Evolutionary conservation across 2,113 vertebrate genomes (phyloP).

Genomic region (Dromas ardeola): DNA sequence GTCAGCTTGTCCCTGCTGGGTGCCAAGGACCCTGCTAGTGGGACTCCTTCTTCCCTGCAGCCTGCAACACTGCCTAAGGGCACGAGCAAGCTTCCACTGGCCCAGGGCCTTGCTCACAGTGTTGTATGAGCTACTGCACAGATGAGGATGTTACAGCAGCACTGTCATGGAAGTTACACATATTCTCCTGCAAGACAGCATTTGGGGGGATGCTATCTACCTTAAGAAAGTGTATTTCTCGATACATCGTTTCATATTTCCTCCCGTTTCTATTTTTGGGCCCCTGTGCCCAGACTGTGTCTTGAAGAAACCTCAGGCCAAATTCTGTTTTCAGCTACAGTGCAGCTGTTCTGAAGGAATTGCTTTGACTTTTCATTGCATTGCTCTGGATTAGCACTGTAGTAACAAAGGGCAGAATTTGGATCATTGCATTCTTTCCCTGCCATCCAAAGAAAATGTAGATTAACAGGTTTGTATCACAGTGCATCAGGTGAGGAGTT

Average conservation of each 20-base stretch:
- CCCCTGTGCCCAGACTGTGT: neutral
- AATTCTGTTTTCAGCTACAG: slow-evolving; percentile 7
- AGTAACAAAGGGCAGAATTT: neutral
- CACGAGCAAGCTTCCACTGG: neutral
- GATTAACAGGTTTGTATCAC: neutral
- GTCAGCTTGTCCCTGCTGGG: neutral
- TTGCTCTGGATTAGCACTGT: neutral
- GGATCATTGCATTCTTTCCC: neutral
- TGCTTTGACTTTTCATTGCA: neutral
- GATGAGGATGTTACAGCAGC: neutral
- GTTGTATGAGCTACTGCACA: neutral
- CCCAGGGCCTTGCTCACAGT: neutral
- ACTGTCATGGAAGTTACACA: neutral
- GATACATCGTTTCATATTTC: neutral
- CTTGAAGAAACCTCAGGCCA: neutral
- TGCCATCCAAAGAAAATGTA: neutral
- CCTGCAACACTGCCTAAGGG: neutral
- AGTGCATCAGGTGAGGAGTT: neutral
- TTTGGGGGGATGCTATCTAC: neutral
- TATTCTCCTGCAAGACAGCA: neutral
- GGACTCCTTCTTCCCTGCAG: neutral
- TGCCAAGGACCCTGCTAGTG: neutral
- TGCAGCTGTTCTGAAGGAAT: slow-evolving; percentile 16
- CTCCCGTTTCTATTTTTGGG: neutral
- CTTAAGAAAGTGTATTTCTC: neutral